Conservation (phyloP, 2,888 invertebrate species). For the Neuroscelio doddi region DNA sequence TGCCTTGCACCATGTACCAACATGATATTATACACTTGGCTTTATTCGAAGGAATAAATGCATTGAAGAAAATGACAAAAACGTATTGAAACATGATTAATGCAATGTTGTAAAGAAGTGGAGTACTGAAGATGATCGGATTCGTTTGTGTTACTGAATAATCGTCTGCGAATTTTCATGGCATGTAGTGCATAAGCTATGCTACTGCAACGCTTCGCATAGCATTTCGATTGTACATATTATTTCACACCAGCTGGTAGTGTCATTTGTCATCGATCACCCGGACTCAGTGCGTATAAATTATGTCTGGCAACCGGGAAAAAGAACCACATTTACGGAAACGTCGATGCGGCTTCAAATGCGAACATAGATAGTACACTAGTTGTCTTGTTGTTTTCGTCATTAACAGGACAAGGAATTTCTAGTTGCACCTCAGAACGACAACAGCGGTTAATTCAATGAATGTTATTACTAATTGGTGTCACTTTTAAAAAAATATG, state of each 20-base stretch:
- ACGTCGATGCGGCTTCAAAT: constrained; percentile 14
- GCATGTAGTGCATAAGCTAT: neutral
- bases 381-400: neutral
- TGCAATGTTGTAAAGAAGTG: too few species aligned
- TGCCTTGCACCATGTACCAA: neutral
- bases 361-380: neutral
- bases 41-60: neutral
- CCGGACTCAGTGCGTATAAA: constrained; percentile 23
- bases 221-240: constrained; percentile 11
- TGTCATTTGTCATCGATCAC: constrained; percentile 39
- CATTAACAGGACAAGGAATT: neutral
- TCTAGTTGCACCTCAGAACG: neutral
- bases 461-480: too few species aligned
- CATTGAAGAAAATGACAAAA: neutral
- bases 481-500: too few species aligned
- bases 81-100: neutral
- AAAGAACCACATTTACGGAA: constrained; percentile 27
- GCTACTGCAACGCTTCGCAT: constrained; percentile 15
- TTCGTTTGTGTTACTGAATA: too few species aligned
- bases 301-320: constrained; percentile 17
- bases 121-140: too few species aligned
- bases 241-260: constrained; percentile 21
- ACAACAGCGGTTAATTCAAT: constrained; percentile 1
- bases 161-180: neutral
- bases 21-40: too few species aligned